A percentile compares a stretch with the other conserved stretches of the same genome.
Conservation (phyloP, 2,888 invertebrate species). For the Junonia oenone region DNA sequence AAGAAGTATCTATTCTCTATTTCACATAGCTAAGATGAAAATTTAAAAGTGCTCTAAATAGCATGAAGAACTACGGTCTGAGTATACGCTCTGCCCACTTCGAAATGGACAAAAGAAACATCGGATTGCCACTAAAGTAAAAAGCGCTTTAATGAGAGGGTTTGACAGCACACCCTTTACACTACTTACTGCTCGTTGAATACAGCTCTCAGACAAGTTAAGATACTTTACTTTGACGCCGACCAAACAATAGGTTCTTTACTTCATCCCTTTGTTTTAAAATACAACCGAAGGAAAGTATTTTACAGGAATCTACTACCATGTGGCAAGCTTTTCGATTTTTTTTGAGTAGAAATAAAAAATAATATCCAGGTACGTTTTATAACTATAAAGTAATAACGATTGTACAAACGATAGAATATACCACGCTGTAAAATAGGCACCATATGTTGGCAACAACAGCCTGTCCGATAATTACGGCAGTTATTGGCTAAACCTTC, state of each 20-base stretch:
- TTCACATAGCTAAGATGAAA: background rate
- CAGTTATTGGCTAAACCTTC: too few species aligned
- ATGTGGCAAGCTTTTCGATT: background rate
- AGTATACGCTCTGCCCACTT: background rate
- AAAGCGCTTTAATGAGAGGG: slow-evolving; percentile 24
- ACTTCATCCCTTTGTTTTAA: slow-evolving; percentile 21
- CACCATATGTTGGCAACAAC: too few species aligned
- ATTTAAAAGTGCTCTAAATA: background rate
- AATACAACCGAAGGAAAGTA: slow-evolving; percentile 7
- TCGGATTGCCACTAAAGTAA: slow-evolving; percentile 24
- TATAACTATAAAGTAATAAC: too few species aligned
- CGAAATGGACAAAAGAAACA: background rate
- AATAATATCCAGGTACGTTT: too few species aligned
- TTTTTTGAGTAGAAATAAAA: too few species aligned
- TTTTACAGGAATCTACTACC: background rate
- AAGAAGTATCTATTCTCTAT: background rate
- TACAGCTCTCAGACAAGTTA: slow-evolving; percentile 28
- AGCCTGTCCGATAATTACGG: too few species aligned
- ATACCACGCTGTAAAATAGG: too few species aligned
- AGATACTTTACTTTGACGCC: slow-evolving; percentile 27
- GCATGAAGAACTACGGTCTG: background rate
- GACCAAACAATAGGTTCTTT: slow-evolving; percentile 24
- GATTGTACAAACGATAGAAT: too few species aligned
- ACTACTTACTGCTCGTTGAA: slow-evolving; percentile 21
- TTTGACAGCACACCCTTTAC: slow-evolving; percentile 25